Evolutionary conservation across 2,888 invertebrate species (phyloP), one percentile per base, ranked within the genome.

Genomic region (Lasius fuliginosus): DNA sequence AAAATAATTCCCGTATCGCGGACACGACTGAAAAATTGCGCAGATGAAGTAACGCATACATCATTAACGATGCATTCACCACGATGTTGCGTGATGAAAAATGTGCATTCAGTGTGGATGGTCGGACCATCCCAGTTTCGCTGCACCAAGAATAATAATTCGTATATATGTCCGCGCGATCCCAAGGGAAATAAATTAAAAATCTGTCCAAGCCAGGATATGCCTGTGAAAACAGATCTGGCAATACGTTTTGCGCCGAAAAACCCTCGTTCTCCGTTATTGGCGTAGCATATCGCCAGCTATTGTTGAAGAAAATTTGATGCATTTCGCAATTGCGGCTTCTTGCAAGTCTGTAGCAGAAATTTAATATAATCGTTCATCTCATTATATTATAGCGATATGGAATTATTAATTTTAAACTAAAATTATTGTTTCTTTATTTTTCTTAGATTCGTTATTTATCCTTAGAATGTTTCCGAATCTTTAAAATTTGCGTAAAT

Each of bases 101-200:
- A 42, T 42, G 6, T 30, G 33, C 42, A 9, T 1, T 67, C 42
- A 9, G 23, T 12, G 30, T 18, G 23, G 12, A 0, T n/a, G 40
- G 0, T 30, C 23, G 49, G 6, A 8, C 27, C 40, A 56, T 76
- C 33, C 12, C 9, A 27, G 30, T 58, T 79, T 56, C 60, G 71
- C 46, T 33, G 58, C 56, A 67, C 74, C 74, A 53, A 67, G 82
- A 67, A 83, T 83, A 82, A 83, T 83, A 82, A 83, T 83, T 82
- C 58, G 77, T 56, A 23, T 23, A 23, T 23, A 18, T 30, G 33
- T 40, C 46, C 40, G 40, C 58, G 73, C 18, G 42, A 79, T 83
- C 82, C 23, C 46, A 23, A 23, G 81, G 46, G 65, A 81, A 81
- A 83, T 83, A 83, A 83, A 83, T 83, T 83, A 82, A 83, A 83